A percentile compares a stretch with the other conserved stretches of the same genome.
phyloP scores from a whole-genome alignment of 1,140 invertebrate species.

The Octopus bimaculoides region DNA sequence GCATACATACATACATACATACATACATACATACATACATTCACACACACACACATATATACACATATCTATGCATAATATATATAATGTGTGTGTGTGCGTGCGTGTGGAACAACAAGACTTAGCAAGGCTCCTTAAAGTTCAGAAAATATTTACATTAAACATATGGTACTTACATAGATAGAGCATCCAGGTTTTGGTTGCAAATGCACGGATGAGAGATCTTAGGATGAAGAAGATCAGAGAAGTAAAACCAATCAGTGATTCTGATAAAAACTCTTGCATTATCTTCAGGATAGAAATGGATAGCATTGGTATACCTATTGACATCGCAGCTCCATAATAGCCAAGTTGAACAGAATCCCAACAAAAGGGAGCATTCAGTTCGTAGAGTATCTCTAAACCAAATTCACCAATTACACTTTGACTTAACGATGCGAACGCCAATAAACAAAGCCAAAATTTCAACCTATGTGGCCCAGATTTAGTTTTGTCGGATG shows the following conservation, averaged over 20 bases:
- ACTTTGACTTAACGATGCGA: neutral
- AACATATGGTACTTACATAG: neutral
- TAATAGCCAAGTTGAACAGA: slow-evolving; percentile 22
- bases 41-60: neutral
- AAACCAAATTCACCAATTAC: slow-evolving; percentile 12
- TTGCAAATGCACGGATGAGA: slow-evolving; percentile 16
- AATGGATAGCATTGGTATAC: slow-evolving; percentile 11
- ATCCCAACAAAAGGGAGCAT: slow-evolving; percentile 24
- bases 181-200: neutral
- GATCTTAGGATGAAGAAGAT: slow-evolving; percentile 11
- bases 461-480: slow-evolving; percentile 12
- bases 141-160: neutral
- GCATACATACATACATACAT: neutral
- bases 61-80: neutral
- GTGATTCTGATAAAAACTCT: slow-evolving; percentile 13
- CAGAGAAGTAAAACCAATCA: slow-evolving; percentile 12
- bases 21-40: neutral
- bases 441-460: slow-evolving; percentile 16
- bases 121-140: neutral
- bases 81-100: neutral
- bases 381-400: slow-evolving; percentile 19
- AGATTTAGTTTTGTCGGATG: slow-evolving; percentile 5
- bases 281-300: slow-evolving; percentile 16
- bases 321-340: neutral
- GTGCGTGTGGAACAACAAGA: neutral